Conservation (phyloP, 2,113 vertebrate genomes). For the Mormyrus lacerda region DNA sequence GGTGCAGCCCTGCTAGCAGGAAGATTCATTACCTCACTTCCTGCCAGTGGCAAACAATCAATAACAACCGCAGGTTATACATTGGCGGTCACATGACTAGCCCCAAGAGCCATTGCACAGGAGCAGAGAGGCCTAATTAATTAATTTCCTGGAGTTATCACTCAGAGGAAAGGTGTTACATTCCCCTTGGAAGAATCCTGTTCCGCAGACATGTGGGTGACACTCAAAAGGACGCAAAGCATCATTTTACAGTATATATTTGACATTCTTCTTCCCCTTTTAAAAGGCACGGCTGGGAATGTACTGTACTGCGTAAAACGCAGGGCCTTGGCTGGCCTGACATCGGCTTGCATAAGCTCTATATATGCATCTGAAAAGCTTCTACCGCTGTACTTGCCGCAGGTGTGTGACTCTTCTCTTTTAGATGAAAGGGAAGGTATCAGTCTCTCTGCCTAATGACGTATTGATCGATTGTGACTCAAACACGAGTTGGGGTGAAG, state of each 20-base stretch:
- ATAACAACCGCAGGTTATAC: conserved; percentile 10
- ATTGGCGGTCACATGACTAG: conserved; percentile 17
- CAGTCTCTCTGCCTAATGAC: conserved; percentile 4
- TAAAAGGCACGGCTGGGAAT: not conserved
- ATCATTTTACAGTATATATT: not conserved
- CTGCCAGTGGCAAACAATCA: conserved; percentile 17
- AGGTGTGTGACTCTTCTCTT: not conserved
- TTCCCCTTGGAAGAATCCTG: not conserved
- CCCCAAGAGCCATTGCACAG: not conserved
- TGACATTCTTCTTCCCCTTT: not conserved
- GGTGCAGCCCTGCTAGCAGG: not conserved
- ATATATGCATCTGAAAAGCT: not conserved
- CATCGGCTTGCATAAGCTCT: not conserved
- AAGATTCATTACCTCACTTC: conserved; percentile 17
- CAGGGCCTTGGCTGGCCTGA: not conserved
- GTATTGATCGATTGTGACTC: conserved; percentile 17
- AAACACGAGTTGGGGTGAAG: not conserved
- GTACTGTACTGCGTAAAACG: no score
- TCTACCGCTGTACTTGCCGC: not conserved
- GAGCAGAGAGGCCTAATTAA: conserved; percentile 18
- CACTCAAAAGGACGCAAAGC: not conserved
- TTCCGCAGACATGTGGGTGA: not conserved
- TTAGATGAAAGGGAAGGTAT: conserved; percentile 9
- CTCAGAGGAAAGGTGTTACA: conserved; percentile 19
- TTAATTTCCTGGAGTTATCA: conserved; percentile 28